phyloP scores from a whole-genome alignment of 1,140 invertebrate genomes.

The Dendroctonus ponderosae region DNA sequence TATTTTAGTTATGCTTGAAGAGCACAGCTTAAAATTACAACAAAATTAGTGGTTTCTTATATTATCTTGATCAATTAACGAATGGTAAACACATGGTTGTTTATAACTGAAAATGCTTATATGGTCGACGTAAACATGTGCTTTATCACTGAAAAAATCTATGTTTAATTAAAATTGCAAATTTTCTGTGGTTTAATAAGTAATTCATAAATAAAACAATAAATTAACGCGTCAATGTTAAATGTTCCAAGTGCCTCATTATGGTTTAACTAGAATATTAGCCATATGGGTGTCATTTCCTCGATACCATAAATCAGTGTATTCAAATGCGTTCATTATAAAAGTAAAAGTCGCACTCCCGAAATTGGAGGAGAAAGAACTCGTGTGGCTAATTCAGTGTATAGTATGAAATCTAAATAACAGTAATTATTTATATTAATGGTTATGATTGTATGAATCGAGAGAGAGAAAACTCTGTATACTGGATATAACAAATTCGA shows the following conservation, averaged over 20 bases:
- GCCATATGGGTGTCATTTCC: background rate
- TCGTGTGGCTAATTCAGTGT: background rate
- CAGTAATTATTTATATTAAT: background rate
- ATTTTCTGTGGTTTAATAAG: background rate
- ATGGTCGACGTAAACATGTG: background rate
- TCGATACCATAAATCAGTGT: slow-evolving; percentile 4
- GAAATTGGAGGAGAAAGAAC: background rate
- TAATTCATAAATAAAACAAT: background rate
- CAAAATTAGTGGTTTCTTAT: no score
- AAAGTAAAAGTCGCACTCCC: slow-evolving; percentile 9
- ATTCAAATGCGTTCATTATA: background rate
- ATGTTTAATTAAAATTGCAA: background rate
- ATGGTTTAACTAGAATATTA: background rate
- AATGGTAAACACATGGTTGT: no score
- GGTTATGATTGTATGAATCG: background rate
- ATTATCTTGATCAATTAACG: no score
- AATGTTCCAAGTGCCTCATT: background rate
- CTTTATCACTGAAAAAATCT: background rate
- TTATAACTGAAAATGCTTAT: no score
- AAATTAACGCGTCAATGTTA: background rate
- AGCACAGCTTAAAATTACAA: no score
- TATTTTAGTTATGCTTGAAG: no score
- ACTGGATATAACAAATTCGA: background rate
- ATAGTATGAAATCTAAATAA: background rate
- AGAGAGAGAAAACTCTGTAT: no score